These are phyloP conservation scores for Disparrhopalites patrizii DNA, from an alignment of 2,888 invertebrate species.

Conservation along the genomic window DNA sequence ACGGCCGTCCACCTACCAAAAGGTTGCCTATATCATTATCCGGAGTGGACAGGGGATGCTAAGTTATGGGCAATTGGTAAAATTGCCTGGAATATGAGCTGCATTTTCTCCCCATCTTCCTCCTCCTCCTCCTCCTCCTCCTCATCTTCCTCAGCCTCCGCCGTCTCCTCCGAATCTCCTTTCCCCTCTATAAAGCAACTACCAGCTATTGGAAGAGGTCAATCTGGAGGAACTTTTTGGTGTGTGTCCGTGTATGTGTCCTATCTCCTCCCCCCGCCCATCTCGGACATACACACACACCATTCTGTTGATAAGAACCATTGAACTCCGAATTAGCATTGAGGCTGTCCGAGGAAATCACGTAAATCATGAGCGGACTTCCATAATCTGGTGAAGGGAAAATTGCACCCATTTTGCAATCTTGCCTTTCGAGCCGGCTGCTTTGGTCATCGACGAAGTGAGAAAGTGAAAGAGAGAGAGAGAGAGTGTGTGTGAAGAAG, in stretches of 20 bases:
- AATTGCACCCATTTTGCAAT: slow-evolving; percentile 31
- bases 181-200: too few relatives aligned
- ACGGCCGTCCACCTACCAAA: too few relatives aligned
- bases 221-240: slow-evolving; percentile 15
- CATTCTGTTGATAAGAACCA: slow-evolving; percentile 26
- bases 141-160: neutral
- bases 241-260: too few relatives aligned
- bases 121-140: neutral
- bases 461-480: slow-evolving; percentile 12
- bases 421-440: slow-evolving; percentile 44
- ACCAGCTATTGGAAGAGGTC: neutral
- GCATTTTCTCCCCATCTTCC: neutral
- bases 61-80: slow-evolving; percentile 40
- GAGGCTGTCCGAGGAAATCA: slow-evolving; percentile 17
- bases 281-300: neutral
- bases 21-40: neutral
- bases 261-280: neutral
- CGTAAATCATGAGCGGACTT: slow-evolving; percentile 40
- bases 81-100: slow-evolving; percentile 28
- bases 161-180: neutral
- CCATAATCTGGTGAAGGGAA: slow-evolving; percentile 37
- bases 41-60: slow-evolving; percentile 27
- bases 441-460: slow-evolving; percentile 36
- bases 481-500: too few relatives aligned
- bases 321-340: slow-evolving; percentile 44